phyloP scores from a whole-genome alignment of 2,113 vertebrate species.

The Bufo bufo region DNA sequence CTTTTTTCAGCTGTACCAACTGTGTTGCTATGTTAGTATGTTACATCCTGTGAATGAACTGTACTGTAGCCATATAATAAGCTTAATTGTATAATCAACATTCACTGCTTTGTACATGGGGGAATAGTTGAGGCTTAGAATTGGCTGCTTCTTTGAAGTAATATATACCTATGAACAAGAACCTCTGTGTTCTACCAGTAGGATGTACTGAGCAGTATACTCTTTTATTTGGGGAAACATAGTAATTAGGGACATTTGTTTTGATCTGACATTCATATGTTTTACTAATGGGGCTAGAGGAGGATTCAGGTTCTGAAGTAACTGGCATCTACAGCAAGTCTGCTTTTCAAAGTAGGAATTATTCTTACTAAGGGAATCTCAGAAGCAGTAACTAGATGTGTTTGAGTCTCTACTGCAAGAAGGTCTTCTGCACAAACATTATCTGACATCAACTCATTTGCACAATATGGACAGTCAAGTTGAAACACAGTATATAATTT shows the following conservation, averaged over 20 bases:
- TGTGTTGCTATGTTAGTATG: too few relatives aligned
- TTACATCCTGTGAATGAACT: not conserved
- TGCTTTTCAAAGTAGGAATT: not conserved
- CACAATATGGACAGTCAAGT: not conserved
- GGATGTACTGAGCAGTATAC: constrained; percentile 10
- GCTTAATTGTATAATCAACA: not conserved
- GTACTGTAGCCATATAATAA: not conserved
- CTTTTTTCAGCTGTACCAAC: too few relatives aligned
- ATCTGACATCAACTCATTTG: not conserved
- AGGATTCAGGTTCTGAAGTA: not conserved
- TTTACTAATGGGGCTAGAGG: not conserved
- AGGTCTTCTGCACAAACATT: too few relatives aligned
- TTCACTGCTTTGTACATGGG: not conserved
- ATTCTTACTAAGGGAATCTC: not conserved
- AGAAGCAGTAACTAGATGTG: not conserved
- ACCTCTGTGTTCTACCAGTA: not conserved
- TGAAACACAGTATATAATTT: not conserved
- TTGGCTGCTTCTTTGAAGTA: not conserved
- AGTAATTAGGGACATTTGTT: constrained; percentile 24
- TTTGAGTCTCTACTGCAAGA: not conserved
- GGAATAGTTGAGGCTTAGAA: not conserved
- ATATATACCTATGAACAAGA: constrained; percentile 37
- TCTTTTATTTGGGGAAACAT: constrained; percentile 19
- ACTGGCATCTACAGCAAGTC: not conserved
- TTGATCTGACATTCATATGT: not conserved